phyloP scores from a whole-genome alignment of 2,113 vertebrate species.

The Bufo bufo region DNA sequence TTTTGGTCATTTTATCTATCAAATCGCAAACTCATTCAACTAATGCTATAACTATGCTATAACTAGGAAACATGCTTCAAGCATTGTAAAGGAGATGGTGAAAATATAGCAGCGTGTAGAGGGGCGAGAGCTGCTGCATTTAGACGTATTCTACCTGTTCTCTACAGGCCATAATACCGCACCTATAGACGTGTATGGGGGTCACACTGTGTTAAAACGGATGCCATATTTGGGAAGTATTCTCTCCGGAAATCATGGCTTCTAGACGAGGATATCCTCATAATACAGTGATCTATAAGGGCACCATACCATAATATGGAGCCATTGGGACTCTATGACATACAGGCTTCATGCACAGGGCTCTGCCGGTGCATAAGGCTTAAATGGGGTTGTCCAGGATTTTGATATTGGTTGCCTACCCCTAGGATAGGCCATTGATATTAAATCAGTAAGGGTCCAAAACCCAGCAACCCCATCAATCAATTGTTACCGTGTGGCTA shows the following conservation, averaged over 20 bases:
- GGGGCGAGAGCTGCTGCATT: background rate
- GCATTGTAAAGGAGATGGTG: background rate
- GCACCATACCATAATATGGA: too few species aligned
- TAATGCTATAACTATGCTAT: background rate
- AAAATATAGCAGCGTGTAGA: background rate
- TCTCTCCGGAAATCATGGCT: background rate
- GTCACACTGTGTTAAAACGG: background rate
- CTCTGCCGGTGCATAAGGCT: too few species aligned
- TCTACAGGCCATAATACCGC: background rate
- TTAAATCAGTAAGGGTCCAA: too few species aligned
- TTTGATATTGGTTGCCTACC: too few species aligned
- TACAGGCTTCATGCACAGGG: too few species aligned
- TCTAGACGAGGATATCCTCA: too few species aligned
- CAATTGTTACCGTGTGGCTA: too few species aligned
- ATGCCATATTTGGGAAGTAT: background rate
- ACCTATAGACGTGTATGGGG: background rate
- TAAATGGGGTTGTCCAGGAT: too few species aligned
- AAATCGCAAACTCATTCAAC: background rate
- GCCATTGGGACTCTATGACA: too few species aligned
- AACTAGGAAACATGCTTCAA: background rate
- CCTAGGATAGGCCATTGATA: too few species aligned
- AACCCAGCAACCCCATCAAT: too few species aligned
- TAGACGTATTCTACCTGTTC: background rate
- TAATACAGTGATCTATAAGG: too few species aligned
- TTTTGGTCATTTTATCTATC: constrained; percentile 5